Percentiles rank a stretch among this genome's conserved stretches.
phyloP scores from a whole-genome alignment of 2,888 invertebrate genomes.

The Cataglyphis albicans region DNA sequence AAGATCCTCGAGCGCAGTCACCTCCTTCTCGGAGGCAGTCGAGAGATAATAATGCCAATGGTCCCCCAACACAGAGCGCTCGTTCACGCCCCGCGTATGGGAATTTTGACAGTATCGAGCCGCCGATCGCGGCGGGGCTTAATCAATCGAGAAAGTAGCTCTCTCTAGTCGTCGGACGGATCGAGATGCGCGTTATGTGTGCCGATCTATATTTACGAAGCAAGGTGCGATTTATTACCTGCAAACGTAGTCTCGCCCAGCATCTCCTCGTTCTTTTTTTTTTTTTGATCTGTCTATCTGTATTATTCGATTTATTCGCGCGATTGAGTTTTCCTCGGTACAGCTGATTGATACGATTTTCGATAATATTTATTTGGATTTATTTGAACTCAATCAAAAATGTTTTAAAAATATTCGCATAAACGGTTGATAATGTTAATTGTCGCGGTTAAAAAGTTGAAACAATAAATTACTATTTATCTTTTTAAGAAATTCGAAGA shows the following conservation, averaged over 20 bases:
- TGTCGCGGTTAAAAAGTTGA: background rate
- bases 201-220: constrained; percentile 78
- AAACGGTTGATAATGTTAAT: constrained; percentile 33
- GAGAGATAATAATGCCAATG: constrained; percentile 62
- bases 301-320: constrained; percentile 65
- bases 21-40: constrained; percentile 47
- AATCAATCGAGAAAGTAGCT: constrained; percentile 64
- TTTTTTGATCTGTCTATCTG: constrained; percentile 37
- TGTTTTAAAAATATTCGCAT: constrained; percentile 44
- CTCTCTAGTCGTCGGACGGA: constrained; percentile 36
- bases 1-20: constrained; percentile 59
- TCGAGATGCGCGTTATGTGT: constrained; percentile 71
- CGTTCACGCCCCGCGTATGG: constrained; percentile 74
- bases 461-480: background rate
- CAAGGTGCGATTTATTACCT: constrained; percentile 78
- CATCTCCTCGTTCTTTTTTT: constrained; percentile 38
- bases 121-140: constrained; percentile 68
- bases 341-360: constrained; percentile 57
- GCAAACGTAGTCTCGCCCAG: constrained; percentile 44
- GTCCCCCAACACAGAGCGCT: constrained; percentile 67
- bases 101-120: constrained; percentile 77
- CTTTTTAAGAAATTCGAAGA: background rate
- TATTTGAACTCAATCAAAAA: constrained; percentile 40
- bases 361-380: constrained; percentile 59
- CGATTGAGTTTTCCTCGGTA: constrained; percentile 69